Evolutionary conservation across 2,888 invertebrate genomes (phyloP), one percentile per base, ranked within the genome.

Genomic region (Andricus curvator): DNA sequence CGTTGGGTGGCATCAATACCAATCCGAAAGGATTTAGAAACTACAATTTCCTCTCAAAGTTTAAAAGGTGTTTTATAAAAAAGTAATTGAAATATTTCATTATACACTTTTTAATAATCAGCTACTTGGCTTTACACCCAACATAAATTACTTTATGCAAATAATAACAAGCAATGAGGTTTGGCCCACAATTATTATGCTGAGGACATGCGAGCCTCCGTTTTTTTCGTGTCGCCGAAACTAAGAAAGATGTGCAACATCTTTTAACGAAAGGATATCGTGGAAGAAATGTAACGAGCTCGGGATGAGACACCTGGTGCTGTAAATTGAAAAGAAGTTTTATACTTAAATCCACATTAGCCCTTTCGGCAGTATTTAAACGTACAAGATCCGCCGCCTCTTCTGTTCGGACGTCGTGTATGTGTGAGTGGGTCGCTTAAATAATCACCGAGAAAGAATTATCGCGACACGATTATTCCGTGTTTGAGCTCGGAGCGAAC

Each of bases 381-480:
- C 15, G 22, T 67, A 67, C 67, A 67, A 67, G 67, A 67, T 67
- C n/a, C 67, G 22, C 11, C n/a, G 67, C 13, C 20, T 70, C 20
- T 70, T 51, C 29, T 29, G 70, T 70, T 51, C 29, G 51, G 74
- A 13, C 25, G 29, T 56, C 74, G 33, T 74, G 56, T 56, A 56
- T 56, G 20, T n/a, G 33, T 33, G 51, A 56, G 74, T 51, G 56
- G 74, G 51, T 56, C 51, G 56, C 33, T 74, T 56, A 56, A 74
- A 74, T 74, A 77, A 77, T 62, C 41, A 65, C 64, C 41, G 68
- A 78, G 83, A 81, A 88, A 87, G 87, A 88, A 88, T 87, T 84
- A 87, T 86, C 87, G 85, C 85, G 81, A 85, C 88, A 87, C 51
- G 74, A 74, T 74, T 86, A 88, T 87, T 84, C 80, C 81, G 81